A percentile compares a stretch with the other conserved stretches of the same genome.
These are phyloP conservation scores for Chelonoidis abingdonii DNA, from an alignment of 2,113 vertebrate species.

Conservation along the genomic window DNA sequence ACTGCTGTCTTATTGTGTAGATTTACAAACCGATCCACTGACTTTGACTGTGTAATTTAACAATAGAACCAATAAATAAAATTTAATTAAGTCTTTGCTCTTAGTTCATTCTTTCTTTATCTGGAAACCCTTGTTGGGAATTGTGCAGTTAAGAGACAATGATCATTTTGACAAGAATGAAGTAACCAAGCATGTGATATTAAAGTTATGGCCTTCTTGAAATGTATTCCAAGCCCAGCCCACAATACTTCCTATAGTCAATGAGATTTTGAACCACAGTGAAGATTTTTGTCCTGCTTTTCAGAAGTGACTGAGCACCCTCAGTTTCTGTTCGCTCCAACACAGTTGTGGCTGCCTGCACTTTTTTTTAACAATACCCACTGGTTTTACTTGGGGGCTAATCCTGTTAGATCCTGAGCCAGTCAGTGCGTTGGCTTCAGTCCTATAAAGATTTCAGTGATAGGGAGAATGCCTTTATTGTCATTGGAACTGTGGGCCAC, in stretches of 20 bases:
- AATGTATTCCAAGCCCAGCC: not conserved
- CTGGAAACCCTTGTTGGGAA: rapidly evolving
- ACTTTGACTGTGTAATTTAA: conserved; percentile 84
- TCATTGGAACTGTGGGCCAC: not conserved
- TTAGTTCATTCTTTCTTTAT: conserved; percentile 50
- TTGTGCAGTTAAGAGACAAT: rapidly evolving
- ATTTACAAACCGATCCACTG: conserved; percentile 76
- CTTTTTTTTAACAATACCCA: not conserved
- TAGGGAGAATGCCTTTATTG: not conserved
- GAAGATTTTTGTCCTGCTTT: not conserved
- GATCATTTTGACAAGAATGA: rapidly evolving
- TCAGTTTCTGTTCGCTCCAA: not conserved
- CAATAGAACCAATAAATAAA: conserved; percentile 83
- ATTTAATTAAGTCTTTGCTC: conserved; percentile 75
- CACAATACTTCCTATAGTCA: not conserved
- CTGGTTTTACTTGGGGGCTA: not conserved
- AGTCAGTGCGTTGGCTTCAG: not conserved
- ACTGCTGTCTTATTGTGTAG: conserved; percentile 77
- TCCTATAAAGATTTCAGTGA: not conserved
- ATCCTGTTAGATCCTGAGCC: not conserved
- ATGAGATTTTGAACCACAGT: not conserved
- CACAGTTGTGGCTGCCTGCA: rapidly evolving
- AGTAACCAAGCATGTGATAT: not conserved
- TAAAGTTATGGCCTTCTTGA: not conserved
- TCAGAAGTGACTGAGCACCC: not conserved